These are phyloP conservation scores for Eupithecia subumbrata DNA, from an alignment of 2,888 invertebrate genomes.

Conservation along the genomic window DNA sequence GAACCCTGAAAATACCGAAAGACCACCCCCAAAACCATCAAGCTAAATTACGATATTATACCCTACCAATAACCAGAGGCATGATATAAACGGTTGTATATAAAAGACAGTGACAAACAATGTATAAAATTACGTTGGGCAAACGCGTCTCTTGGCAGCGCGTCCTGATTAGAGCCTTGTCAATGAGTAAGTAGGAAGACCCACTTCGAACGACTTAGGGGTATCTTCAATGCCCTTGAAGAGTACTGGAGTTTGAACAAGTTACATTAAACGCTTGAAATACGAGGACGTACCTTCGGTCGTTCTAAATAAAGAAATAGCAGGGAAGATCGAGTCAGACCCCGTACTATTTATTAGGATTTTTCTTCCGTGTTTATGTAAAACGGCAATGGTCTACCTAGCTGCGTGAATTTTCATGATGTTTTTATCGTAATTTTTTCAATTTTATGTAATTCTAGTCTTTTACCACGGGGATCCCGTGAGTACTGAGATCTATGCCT, in stretches of 20 bases:
- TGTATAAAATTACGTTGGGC: slow-evolving; percentile 23
- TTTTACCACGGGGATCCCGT: no score
- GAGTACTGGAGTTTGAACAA: slow-evolving; percentile 12
- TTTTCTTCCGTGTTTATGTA: neutral
- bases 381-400: neutral
- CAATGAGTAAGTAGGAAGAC: slow-evolving; percentile 8
- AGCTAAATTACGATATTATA: neutral
- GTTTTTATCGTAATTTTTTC: no score
- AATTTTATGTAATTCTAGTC: no score
- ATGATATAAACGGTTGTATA: slow-evolving; percentile 15
- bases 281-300: slow-evolving; percentile 3
- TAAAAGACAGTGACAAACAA: slow-evolving; percentile 14
- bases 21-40: neutral
- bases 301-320: neutral
- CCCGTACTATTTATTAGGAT: neutral
- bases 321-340: neutral
- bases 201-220: slow-evolving; percentile 13
- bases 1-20: neutral
- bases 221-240: slow-evolving; percentile 9
- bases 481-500: no score
- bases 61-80: slow-evolving; percentile 5
- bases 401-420: no score
- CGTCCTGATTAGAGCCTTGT: slow-evolving; percentile 20
- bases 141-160: slow-evolving; percentile 19
- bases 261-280: slow-evolving; percentile 9